Evolutionary conservation across 2,113 vertebrate genomes (phyloP).

Genomic region (Eublepharis macularius): DNA sequence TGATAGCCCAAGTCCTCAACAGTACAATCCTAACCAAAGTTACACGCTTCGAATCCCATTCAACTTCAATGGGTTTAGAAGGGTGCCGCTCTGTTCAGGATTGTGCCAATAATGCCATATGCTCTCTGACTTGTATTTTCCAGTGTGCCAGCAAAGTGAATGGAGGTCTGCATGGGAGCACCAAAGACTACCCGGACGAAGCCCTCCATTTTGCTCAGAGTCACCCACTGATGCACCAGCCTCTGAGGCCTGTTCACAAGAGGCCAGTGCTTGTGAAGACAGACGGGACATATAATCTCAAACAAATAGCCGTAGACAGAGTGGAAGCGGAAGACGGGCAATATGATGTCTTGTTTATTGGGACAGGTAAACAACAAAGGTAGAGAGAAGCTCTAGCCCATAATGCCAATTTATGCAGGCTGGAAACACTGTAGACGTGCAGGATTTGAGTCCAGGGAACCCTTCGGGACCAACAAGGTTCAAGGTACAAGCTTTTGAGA

Average conservation of each 20-base stretch:
- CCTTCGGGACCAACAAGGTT: no score
- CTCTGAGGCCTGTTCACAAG: constrained; percentile 87
- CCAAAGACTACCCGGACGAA: constrained; percentile 94
- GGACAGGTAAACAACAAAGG: constrained; percentile 83
- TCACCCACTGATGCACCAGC: constrained; percentile 91
- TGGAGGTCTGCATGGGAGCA: constrained; percentile 85
- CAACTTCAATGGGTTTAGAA: no score
- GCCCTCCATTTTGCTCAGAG: constrained; percentile 89
- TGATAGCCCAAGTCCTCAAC: no score
- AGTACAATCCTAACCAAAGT: no score
- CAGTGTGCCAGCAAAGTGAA: constrained; percentile 97
- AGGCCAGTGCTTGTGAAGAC: constrained; percentile 90
- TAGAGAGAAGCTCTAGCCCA: no score
- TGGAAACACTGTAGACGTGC: no score
- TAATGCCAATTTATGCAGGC: no score
- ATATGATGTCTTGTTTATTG: constrained; percentile 95
- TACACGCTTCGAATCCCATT: no score
- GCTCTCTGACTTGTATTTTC: constrained; percentile 27
- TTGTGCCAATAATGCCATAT: no score
- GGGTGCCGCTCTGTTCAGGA: no score
- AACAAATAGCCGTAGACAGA: constrained; percentile 92
- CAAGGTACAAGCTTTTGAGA: no score
- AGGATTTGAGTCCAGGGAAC: no score
- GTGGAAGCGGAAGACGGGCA: constrained; percentile 97
- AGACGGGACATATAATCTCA: constrained; percentile 87